Evolutionary conservation across 1,140 invertebrate species (phyloP).

Genomic region (Aphelenchoides fujianensis): DNA sequence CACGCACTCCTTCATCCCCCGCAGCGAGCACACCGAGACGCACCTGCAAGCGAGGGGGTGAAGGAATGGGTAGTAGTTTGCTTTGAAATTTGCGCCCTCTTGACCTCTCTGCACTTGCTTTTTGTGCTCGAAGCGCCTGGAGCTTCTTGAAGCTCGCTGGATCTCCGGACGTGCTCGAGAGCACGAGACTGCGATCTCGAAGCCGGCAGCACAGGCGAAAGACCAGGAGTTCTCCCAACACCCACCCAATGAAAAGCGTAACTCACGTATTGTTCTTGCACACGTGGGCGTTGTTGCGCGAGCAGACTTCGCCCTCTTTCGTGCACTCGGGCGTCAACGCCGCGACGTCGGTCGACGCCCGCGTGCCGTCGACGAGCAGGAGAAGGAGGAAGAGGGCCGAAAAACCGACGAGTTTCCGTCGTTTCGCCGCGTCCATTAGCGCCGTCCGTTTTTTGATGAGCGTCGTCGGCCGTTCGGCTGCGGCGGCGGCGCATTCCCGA

Average conservation of each 20-base stretch:
- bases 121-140: too few species aligned
- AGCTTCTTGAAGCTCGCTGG: too few species aligned
- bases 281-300: constrained; percentile 52
- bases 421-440: neutral
- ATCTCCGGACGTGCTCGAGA: too few species aligned
- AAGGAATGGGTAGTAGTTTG: too few species aligned
- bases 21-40: constrained; percentile 53
- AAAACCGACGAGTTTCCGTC: too few species aligned
- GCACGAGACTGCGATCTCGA: too few species aligned
- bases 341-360: neutral
- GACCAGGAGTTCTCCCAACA: neutral
- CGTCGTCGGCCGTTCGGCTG: too few species aligned
- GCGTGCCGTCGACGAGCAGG: neutral
- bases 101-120: too few species aligned
- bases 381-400: constrained; percentile 21
- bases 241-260: neutral
- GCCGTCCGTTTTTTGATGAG: too few species aligned
- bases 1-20: constrained; percentile 59
- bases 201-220: too few species aligned
- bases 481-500: neutral
- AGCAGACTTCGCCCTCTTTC: constrained; percentile 45
- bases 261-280: constrained; percentile 60
- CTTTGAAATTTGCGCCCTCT: too few species aligned
- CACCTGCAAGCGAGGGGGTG: constrained; percentile 54
- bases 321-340: constrained; percentile 1